Evolutionary conservation across 2,888 invertebrate species (phyloP), one percentile per base, ranked within the genome.

Genomic region (Drosophila silvestris): DNA sequence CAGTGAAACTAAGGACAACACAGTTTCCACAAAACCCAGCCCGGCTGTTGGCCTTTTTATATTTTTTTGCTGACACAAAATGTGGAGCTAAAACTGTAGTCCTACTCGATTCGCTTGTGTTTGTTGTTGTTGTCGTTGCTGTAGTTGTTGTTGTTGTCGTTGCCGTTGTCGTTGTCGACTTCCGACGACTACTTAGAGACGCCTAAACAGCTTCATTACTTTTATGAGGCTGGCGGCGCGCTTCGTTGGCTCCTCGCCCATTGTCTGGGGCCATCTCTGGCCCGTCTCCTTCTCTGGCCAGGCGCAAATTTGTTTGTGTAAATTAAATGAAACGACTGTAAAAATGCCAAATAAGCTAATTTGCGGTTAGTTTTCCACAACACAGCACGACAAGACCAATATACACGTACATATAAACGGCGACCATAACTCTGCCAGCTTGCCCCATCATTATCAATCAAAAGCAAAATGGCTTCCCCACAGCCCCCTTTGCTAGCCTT

Each of bases 161-260:
- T 32, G 67, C 58, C 54, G 70, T 66, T 76, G 64, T 35, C 26
- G 51, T 68, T 63, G 70, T 79, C 79, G 78, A 86, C 84, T 81
- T 83, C 82, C 89, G 87, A 81, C 86, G 91, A 86, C 89, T 87
- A 90, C 90, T 90, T 89, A 89, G 88, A 91, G 87, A 80, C 89
- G 87, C 91, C 87, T 89, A 91, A 88, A 88, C 91, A 91, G 87
- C 87, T 91, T 89, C 87, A 88, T 88, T 88, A 91, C 91, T 91
- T 88, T 88, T 91, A 88, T 91, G 90, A 78, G 84, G 74, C 89
- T 89, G 83, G 71, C 77, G 89, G 85, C 83, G 73, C 83, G 90
- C 81, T 74, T 77, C 85, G 89, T 85, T 89, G 86, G 80, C 88
- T 85, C 62, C 88, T 82, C 59, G 68, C 83, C 85, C 90, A 90